A percentile compares a stretch with the other conserved stretches of the same genome.
phyloP scores from a whole-genome alignment of 2,113 vertebrate species.

The Pagrus major region DNA sequence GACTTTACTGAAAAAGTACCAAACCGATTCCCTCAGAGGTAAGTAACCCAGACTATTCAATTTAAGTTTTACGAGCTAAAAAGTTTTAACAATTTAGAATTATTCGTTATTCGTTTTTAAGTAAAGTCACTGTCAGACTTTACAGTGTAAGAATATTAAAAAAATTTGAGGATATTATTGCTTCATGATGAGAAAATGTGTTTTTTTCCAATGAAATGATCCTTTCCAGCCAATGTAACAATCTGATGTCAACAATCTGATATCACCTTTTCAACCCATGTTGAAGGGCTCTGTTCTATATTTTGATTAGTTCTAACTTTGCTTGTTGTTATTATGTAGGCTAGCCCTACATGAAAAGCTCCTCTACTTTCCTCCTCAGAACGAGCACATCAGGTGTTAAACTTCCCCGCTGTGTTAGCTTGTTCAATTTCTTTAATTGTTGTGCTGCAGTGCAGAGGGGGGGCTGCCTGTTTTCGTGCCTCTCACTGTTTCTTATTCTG shows the following conservation, averaged over 20 bases:
- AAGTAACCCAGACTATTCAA: no score
- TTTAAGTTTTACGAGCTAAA: no score
- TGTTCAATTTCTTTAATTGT: conserved; percentile 13
- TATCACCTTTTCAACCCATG: not conserved
- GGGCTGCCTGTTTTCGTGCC: not conserved
- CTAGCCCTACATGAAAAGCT: not conserved
- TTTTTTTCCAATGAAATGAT: not conserved
- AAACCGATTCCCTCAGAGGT: no score
- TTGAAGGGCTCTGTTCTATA: not conserved
- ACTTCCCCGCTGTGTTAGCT: conserved; percentile 4
- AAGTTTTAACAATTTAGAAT: no score
- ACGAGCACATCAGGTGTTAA: conserved; percentile 40
- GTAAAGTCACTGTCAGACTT: no score
- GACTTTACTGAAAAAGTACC: no score
- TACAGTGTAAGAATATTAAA: no score
- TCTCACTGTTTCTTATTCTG: conserved; percentile 40
- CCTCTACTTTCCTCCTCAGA: not conserved
- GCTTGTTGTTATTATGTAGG: not conserved
- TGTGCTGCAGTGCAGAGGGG: not conserved
- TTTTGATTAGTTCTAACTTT: not conserved
- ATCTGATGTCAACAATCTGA: no score
- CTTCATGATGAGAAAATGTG: not conserved
- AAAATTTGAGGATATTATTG: not conserved
- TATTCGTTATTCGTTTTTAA: no score
- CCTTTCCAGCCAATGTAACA: not conserved